Base-by-base conservation (phyloP, 2,888 invertebrate species). In the Aphodius sticticus region DNA sequence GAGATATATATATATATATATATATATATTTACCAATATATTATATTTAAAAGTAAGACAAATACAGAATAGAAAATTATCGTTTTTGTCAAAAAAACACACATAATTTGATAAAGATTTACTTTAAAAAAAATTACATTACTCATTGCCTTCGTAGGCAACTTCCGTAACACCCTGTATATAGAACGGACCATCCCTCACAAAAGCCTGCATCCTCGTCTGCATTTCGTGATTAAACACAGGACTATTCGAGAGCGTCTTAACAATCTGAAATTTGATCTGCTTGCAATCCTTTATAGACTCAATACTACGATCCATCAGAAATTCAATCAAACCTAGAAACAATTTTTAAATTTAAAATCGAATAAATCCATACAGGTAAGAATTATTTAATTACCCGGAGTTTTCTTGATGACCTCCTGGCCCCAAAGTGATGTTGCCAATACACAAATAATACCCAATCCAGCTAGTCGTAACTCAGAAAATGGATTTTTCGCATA, bases 381-480 rank as follows among this genome's bases (percentile, higher is more conserved):
- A 7, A 53, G 1, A 53, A 53, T 53, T 69, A 16, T 74, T 15
- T 12, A 71, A 71, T 81, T 91, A 89, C 96, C 95, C 84, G 96
- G 94, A 80, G 93, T 92, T 82, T 91, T 90, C 82, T 92, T 93
- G 69, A 97, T 93, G 77, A 93, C 91, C 83, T 93, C 92, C 86
- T 96, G 94, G 16, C 96, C 97, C 97, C 97, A 98, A 1, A 90
- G 89, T 86, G 95, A 95, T 80, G 91, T 89, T 16, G 94, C 93
- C 15, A 97, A 86, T 0, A 93, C 91, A 83, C 91, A 91, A 72
- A 97, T 88, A 38, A 96, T 89, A 15, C 91, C 90, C 72, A 96
- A 90, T 16, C 94, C 93, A 15, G 94, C 93, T 79, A 93, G 86
- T 86, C 94, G 93, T 15, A 97, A 91, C 84, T 97, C 97, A 0